Conservation (phyloP, 2,797 vertebrate genomes). For the Tiaroga cobitis region DNA sequence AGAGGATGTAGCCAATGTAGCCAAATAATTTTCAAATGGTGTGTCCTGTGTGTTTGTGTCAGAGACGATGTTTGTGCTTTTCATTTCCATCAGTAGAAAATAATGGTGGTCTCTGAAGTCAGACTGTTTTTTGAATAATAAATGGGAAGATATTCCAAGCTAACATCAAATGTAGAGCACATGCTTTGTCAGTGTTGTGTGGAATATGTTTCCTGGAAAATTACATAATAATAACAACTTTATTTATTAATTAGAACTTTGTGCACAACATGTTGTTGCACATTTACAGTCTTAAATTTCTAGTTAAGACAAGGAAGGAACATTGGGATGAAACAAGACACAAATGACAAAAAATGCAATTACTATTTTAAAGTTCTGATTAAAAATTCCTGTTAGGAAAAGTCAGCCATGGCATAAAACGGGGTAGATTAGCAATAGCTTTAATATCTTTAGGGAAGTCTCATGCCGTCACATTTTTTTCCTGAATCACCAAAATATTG, state of each 20-base stretch:
- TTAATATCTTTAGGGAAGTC: neutral
- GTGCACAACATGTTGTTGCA: neutral
- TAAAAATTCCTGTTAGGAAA: neutral
- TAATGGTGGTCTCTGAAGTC: constrained; percentile 65
- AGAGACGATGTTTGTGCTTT: constrained; percentile 52
- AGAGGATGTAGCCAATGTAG: neutral
- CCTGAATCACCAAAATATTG: neutral
- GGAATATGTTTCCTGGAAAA: neutral
- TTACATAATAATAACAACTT: neutral
- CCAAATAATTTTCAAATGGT: constrained; percentile 5
- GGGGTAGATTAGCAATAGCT: neutral
- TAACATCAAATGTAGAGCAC: neutral
- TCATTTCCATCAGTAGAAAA: constrained; percentile 64
- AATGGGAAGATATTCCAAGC: constrained; percentile 10
- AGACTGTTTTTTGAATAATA: constrained; percentile 62
- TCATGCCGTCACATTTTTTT: neutral
- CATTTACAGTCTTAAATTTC: neutral
- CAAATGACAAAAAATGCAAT: neutral
- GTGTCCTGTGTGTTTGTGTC: neutral
- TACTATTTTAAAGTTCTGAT: neutral
- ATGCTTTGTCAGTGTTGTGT: neutral
- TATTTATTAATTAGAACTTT: neutral
- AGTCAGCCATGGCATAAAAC: neutral
- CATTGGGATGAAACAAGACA: neutral
- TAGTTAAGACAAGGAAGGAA: neutral